These are phyloP conservation scores for Stigmatopora nigra DNA, from an alignment of 2,113 vertebrate species.

Conservation along the genomic window DNA sequence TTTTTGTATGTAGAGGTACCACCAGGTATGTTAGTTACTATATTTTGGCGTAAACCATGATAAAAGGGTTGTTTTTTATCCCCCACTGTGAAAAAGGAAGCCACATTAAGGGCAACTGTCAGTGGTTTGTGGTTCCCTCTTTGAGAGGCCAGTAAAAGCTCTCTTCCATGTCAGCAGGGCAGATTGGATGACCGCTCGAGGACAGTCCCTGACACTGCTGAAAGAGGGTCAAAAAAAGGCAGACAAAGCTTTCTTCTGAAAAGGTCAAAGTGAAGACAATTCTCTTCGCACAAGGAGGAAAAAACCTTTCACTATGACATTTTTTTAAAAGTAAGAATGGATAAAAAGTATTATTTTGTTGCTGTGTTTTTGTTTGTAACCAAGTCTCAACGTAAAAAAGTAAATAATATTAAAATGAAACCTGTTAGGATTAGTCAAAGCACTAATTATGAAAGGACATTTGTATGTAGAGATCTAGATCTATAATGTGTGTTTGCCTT, in stretches of 20 bases:
- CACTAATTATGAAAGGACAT: background rate
- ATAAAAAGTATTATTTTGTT: background rate
- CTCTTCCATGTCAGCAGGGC: conserved; percentile 36
- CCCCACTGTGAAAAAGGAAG: conserved; percentile 20
- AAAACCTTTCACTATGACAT: background rate
- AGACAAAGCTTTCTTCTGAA: conserved; percentile 45
- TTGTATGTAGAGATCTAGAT: background rate
- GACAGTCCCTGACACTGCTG: conserved; percentile 47
- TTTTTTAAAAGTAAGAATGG: background rate
- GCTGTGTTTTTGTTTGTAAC: background rate
- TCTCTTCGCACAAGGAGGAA: background rate
- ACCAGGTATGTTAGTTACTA: background rate
- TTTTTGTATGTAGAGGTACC: too few relatives aligned
- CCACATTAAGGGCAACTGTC: conserved; percentile 47
- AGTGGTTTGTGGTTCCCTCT: conserved; percentile 34
- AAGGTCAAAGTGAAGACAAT: conserved; percentile 56
- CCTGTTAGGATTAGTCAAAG: conserved; percentile 16
- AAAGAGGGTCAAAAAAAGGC: conserved; percentile 32
- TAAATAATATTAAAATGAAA: conserved; percentile 10
- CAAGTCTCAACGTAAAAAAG: background rate
- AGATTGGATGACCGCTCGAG: conserved; percentile 45
- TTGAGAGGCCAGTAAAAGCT: conserved; percentile 46
- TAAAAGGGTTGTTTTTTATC: background rate
- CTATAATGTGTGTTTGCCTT: background rate
- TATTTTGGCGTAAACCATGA: conserved; percentile 15